These are phyloP conservation scores for Panurus biarmicus DNA, from an alignment of 2,113 vertebrate genomes.

Conservation along the genomic window DNA sequence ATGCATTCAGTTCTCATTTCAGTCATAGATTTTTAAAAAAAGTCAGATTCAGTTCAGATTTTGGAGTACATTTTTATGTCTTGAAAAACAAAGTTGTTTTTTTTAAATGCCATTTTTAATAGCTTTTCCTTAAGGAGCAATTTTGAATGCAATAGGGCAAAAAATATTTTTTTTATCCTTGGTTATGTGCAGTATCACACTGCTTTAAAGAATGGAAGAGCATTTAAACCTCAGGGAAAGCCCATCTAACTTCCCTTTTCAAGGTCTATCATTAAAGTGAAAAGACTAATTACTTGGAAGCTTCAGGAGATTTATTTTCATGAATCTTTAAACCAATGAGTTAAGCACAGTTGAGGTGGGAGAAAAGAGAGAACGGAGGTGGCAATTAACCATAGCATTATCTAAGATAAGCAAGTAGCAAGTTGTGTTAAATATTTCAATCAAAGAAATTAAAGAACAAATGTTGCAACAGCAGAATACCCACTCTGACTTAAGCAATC, in stretches of 20 bases:
- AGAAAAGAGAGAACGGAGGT: background rate
- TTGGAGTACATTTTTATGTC: background rate
- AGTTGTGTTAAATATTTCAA: background rate
- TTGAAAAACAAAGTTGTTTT: background rate
- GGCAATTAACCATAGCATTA: background rate
- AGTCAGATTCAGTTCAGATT: background rate
- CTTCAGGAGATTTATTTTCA: background rate
- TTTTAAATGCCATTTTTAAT: background rate
- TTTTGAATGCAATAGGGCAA: background rate
- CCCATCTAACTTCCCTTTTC: background rate
- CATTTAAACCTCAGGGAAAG: background rate
- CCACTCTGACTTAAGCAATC: background rate
- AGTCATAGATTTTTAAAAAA: background rate
- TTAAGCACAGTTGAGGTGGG: background rate
- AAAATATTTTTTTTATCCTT: background rate
- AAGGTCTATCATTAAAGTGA: background rate
- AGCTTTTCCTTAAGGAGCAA: background rate
- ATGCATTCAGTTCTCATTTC: background rate
- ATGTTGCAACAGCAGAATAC: background rate
- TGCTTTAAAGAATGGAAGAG: background rate
- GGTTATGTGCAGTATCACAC: background rate
- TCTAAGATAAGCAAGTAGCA: background rate
- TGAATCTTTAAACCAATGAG: background rate
- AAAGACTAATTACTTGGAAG: background rate
- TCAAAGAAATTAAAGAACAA: background rate